Base-by-base conservation (phyloP, 2,888 invertebrate genomes). In the Cylloceria caligata region DNA sequence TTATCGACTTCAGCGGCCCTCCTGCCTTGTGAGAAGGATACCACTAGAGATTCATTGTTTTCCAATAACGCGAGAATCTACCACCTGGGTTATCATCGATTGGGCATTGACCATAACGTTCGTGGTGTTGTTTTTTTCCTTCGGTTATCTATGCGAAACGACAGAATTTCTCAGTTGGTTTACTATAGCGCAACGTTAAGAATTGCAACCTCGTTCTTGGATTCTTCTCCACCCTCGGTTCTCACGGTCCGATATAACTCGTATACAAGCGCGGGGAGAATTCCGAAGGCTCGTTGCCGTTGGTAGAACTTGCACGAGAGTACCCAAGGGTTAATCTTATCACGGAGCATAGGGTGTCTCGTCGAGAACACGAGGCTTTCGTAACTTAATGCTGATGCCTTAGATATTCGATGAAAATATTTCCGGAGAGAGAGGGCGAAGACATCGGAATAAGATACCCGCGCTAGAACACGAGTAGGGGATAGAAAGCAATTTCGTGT, bases 31-130 rank as follows among this genome's bases (percentile, higher is more conserved):
- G 24, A 42, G 30, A 42, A 78, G 80, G 34, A 69, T 27, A 60
- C 73, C 62, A 11, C 65, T 39, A 76, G 81, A 85, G 86, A 88
- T 88, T 87, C 87, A 88, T 88, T 86, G 88, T 88, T 88, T 88
- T 87, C 86, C 88, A 72, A 88, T 88, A 87, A 71, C 55, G 69
- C 74, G 83, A 74, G 83, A 85, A 81, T 81, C 75, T 62, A 78
- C 82, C 88, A 88, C 86, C 87, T 87, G 87, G 83, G 83, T 80
- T 81, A 81, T 84, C 84, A 84, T 87, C 84, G 86, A 87, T 85
- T 81, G 83, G 69, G 68, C 79, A 84, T 80, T 64, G 81, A 74
- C 55, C 83, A 36, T 27, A 42, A 49, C n/a, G 39, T 42, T 19
- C 19, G 36, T 21, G 27, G 39, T 13, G 36, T 49, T 49, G 19